A percentile compares a stretch with the other conserved stretches of the same genome.
Evolutionary conservation across 2,888 invertebrate genomes (phyloP).

Genomic region (Halocaridina rubra): DNA sequence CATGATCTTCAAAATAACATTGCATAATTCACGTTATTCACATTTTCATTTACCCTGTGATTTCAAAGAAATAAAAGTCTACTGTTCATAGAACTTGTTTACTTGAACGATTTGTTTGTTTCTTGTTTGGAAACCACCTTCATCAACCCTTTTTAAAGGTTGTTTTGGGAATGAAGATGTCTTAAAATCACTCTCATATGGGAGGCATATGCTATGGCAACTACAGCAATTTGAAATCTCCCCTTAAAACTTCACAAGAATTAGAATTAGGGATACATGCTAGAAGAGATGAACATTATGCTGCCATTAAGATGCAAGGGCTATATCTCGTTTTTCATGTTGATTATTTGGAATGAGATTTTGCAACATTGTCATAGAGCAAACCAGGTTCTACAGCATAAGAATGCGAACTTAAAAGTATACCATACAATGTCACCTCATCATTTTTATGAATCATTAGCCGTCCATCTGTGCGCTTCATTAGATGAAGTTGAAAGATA

Average conservation of each 20-base stretch:
- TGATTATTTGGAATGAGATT: background rate
- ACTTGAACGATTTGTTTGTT: too few species aligned
- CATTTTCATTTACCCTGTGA: too few species aligned
- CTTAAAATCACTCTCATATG: background rate
- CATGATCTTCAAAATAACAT: too few species aligned
- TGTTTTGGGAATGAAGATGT: background rate
- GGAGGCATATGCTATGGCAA: background rate
- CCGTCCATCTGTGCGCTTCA: constrained; percentile 47
- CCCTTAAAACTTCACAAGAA: background rate
- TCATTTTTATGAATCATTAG: constrained; percentile 35
- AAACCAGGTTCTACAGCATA: background rate
- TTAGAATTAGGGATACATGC: background rate
- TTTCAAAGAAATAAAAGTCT: too few species aligned
- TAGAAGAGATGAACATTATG: too few species aligned
- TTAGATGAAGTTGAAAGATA: constrained; percentile 30
- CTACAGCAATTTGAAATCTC: background rate
- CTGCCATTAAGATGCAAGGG: too few species aligned
- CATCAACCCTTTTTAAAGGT: too few species aligned
- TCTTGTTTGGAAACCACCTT: too few species aligned
- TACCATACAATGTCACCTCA: too few species aligned
- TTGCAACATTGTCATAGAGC: background rate
- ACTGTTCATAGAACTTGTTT: too few species aligned
- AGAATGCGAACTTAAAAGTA: constrained; percentile 19
- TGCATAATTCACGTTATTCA: too few species aligned
- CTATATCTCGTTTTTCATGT: background rate